Base-by-base conservation (phyloP, 2,888 invertebrate genomes). In the Tetragonula carbonaria region DNA sequence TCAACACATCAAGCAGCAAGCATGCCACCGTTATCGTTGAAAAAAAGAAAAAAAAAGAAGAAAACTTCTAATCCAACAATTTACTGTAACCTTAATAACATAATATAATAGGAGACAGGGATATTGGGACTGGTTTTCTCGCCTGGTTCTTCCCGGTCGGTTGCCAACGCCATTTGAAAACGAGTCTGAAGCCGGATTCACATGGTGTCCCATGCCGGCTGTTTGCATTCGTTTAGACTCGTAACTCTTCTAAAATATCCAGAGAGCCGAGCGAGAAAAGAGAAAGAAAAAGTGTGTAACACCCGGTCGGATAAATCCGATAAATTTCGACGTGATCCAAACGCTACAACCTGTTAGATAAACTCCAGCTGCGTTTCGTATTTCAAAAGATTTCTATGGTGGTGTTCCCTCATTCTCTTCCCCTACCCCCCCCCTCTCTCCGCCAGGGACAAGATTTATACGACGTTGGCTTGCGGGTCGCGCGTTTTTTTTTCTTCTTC, bases 381-480 rank as follows among this genome's bases (percentile, higher is more conserved):
- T 65, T 59, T 68, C 67, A 72, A 62, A 59, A 55, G 71, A 53
- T 74, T 86, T 76, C 57, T 51, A 59, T 51, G 21, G 14, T 1
- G 45, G 11, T n/a, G 57, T 59, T 18, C 28, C 33, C 33, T 33
- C 66, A 38, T 38, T 38, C 38, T 38, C 45, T 53, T 11, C 38
- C 11, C 11, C 28, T 3, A 23, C 23, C 23, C 23, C 14, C n/a
- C n/a, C 14, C 38, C 11, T 16, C 45, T 3, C 14, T 50, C 8
- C 1, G 0, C 38, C 70, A 4, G 23, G 14, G 28, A 33, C 28
- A 57, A 85, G 86, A 84, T 87, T 87, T 87, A 84, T 77, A 75
- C 66, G 13, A 63, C 70, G n/a, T 57, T 14, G 67, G 57, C 78
- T 74, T 72, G 72, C 72, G 78, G 83, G 50, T 72, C 74, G 74